These are phyloP conservation scores for Lasiommata megera DNA, from an alignment of 2,888 invertebrate genomes.

Conservation along the genomic window DNA sequence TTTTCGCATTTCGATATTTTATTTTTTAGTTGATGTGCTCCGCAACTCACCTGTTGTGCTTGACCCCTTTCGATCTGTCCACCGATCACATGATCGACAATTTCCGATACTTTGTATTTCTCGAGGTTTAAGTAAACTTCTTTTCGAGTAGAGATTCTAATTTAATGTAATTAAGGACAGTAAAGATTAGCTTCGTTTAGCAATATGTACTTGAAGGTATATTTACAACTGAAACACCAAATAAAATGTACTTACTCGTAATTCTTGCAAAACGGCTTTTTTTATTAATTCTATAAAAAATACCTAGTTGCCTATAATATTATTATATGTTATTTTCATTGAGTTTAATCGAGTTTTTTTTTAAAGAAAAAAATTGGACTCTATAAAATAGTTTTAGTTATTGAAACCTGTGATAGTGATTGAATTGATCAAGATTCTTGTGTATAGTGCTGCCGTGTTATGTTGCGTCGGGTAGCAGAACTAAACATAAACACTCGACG, in stretches of 20 bases:
- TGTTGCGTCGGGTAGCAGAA: slow-evolving; percentile 72
- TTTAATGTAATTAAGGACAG: background rate
- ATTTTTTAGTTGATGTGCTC: slow-evolving; percentile 81
- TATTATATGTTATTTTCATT: no score
- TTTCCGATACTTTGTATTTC: slow-evolving; percentile 61
- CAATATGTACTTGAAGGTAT: background rate
- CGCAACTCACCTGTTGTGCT: slow-evolving; percentile 80
- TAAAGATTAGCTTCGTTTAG: background rate
- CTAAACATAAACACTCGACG: slow-evolving; percentile 46
- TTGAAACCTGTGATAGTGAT: no score
- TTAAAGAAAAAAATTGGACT: no score
- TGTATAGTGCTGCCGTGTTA: slow-evolving; percentile 52
- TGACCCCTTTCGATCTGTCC: slow-evolving; percentile 78
- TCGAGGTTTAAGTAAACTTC: slow-evolving; percentile 11
- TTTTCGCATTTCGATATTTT: slow-evolving; percentile 81
- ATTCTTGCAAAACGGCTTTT: no score
- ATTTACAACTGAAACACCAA: background rate
- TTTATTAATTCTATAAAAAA: no score
- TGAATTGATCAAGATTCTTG: no score
- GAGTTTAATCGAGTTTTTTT: no score
- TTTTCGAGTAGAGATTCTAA: background rate
- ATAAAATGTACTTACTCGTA: no score
- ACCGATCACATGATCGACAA: slow-evolving; percentile 74
- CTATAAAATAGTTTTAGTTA: no score
- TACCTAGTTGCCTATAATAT: no score